Evolutionary conservation across 2,113 vertebrate genomes (phyloP), one percentile per base, ranked within the genome.

Genomic region (Athene noctua): DNA sequence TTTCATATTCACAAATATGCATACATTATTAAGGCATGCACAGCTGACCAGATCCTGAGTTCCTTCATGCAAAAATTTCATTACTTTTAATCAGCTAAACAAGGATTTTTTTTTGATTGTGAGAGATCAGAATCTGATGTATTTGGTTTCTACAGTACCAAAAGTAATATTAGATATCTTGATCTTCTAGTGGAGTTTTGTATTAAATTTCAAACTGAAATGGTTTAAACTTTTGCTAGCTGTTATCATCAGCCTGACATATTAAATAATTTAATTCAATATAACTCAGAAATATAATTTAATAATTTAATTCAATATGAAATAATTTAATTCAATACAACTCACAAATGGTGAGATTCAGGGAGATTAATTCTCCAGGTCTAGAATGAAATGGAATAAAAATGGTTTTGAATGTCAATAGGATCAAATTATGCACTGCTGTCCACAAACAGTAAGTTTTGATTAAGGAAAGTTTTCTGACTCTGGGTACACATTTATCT

Each of bases 171-270:
- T 94, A 66, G 94, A 34, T 71, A 82, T 94, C 95, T 81, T 95
- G 91, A 93, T 94, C 83, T 97, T 96, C 92, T 80, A 57, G 46
- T 80, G 72, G 68, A 96, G 27, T 78, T 96, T 93, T 95, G 74
- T 94, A 67, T 86, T 94, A 81, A 32, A 75, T 59, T 94, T 97
- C 46, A 91, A 91, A 94, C 44, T 91, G 51, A 86, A 95, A 87
- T 81, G 6, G 59, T 96, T 93, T 82, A 73, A 86, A 83, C 18
- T 91, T 88, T 82, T 91, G 38, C n/a, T 80, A 44, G 55, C 34
- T 88, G 66, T 73, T 96, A 83, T 71, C 51, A 29, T 88, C 13
- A 26, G 81, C 71, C 54, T 90, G 49, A 70, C 52, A 75, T 77
- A 40, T 21, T 71, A 95, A 73, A 92, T 77, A 95, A 88, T 38